phyloP scores from a whole-genome alignment of 1,140 invertebrate genomes.

The Tetranychus urticae region DNA sequence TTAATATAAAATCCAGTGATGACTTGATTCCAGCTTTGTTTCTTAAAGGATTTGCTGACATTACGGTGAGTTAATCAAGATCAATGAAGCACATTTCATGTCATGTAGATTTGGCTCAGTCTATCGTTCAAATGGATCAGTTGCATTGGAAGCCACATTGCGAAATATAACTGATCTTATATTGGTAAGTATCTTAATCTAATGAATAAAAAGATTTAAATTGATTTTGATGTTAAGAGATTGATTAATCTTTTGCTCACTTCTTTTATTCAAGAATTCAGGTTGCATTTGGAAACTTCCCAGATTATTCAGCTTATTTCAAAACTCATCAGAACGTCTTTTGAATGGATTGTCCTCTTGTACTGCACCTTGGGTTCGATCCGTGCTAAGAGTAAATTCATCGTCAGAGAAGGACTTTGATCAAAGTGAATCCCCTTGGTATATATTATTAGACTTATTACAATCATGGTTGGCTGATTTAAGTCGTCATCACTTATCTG shows the following conservation, averaged over 20 bases:
- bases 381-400: not conserved
- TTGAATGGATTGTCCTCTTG: not conserved
- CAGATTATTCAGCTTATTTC: constrained; percentile 3
- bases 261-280: not conserved
- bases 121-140: not conserved
- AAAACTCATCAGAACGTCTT: not conserved
- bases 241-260: too few relatives aligned
- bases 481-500: not conserved
- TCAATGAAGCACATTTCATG: not conserved
- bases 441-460: constrained; percentile 6
- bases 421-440: constrained; percentile 8
- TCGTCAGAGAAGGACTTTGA: not conserved
- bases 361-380: constrained; percentile 7
- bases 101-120: not conserved
- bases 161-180: constrained; percentile 3
- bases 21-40: constrained; percentile 7
- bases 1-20: constrained; percentile 3
- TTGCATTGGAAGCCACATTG: not conserved
- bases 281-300: constrained; percentile 7
- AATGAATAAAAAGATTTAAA: not conserved
- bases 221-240: not conserved
- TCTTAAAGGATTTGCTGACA: constrained; percentile 7
- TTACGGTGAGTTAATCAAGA: constrained; percentile 2
- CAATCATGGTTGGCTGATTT: constrained; percentile 8
- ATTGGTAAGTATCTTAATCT: not conserved